Conservation (phyloP, 1,140 invertebrate species). For the Papilio machaon region DNA sequence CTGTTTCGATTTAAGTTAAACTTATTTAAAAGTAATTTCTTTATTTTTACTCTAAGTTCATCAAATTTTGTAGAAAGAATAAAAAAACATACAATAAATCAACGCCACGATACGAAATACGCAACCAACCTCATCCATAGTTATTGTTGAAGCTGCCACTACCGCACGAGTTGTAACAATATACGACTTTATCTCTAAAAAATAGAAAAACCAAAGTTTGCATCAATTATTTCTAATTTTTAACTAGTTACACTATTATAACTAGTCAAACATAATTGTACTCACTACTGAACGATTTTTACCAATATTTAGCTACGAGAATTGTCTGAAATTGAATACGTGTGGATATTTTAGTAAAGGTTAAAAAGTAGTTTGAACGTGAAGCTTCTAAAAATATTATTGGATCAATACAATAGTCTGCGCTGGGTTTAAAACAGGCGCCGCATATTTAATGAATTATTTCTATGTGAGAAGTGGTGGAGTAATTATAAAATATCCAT, state of each 20-base stretch:
- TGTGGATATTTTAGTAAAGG: not conserved
- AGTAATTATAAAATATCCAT: not conserved
- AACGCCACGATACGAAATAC: not conserved
- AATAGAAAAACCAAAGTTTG: not conserved
- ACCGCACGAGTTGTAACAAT: not conserved
- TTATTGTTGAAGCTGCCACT: not conserved
- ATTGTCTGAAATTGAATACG: not conserved
- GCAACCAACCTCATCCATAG: not conserved
- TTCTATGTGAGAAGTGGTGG: not conserved
- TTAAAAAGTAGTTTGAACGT: not conserved
- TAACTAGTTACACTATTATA: too few species aligned
- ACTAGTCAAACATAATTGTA: too few species aligned
- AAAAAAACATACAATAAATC: not conserved
- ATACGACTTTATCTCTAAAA: not conserved
- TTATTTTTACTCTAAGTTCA: not conserved
- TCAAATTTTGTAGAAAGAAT: not conserved
- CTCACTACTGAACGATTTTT: not conserved
- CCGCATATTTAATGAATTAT: not conserved
- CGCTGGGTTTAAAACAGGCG: not conserved
- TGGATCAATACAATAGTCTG: constrained; percentile 21
- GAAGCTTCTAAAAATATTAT: constrained; percentile 10
- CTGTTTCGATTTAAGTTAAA: not conserved
- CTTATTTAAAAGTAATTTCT: not conserved
- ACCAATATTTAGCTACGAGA: not conserved
- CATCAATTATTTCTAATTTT: not conserved